Conservation (phyloP, 2,797 vertebrate genomes). For the Gallinago nigripennis region DNA sequence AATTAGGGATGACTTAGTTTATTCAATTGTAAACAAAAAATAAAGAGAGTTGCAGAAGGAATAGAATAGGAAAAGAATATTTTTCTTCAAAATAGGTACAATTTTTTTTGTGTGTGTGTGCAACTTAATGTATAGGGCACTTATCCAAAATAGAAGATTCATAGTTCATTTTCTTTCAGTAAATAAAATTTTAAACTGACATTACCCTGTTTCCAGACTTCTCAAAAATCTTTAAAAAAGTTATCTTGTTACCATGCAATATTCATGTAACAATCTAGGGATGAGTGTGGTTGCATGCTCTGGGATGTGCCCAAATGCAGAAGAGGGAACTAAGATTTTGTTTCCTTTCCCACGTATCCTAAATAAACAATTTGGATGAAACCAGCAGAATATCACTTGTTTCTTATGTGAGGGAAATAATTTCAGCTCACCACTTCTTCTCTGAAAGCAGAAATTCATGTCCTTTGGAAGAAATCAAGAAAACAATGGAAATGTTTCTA, state of each 20-base stretch:
- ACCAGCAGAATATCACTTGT: not conserved
- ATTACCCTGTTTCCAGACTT: not conserved
- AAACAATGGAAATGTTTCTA: not conserved
- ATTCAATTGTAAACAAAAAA: not conserved
- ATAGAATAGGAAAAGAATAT: not conserved
- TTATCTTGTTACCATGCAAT: not conserved
- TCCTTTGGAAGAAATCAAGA: not conserved
- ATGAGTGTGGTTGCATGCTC: not conserved
- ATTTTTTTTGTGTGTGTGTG: rapidly evolving
- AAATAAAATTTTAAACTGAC: not conserved
- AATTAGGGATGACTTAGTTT: not conserved
- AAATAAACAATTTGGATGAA: not conserved
- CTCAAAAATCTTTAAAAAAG: not conserved
- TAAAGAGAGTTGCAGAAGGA: not conserved
- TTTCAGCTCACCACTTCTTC: not conserved
- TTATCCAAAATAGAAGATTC: not conserved
- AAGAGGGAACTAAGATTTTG: not conserved
- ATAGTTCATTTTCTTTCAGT: not conserved
- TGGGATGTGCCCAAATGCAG: not conserved
- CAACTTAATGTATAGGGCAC: not conserved
- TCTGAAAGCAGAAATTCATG: not conserved
- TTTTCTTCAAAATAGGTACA: not conserved
- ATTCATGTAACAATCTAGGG: not conserved
- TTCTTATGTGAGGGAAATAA: not conserved
- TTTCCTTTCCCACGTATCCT: not conserved